These are phyloP conservation scores for Oryzias dopingdopingensis DNA, from an alignment of 2,797 vertebrate genomes.

Conservation along the genomic window DNA sequence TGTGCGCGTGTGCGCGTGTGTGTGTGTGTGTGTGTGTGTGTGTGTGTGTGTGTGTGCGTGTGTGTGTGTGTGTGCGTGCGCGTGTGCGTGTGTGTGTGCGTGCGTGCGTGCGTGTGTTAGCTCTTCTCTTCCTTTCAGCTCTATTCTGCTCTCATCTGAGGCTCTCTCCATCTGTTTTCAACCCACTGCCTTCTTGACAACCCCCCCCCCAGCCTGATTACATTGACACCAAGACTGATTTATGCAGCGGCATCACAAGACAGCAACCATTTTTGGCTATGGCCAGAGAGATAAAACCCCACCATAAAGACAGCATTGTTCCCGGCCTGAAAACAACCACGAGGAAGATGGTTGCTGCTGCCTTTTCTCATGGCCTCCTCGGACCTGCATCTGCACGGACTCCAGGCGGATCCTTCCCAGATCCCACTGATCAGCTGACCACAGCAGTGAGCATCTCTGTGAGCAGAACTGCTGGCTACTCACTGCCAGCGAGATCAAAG, in stretches of 20 bases:
- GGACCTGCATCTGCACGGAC: constrained; percentile 50
- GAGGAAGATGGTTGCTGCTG: constrained; percentile 67
- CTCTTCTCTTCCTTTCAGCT: constrained; percentile 34
- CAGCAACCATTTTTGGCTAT: constrained; percentile 66
- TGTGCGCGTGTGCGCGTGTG: too few relatives aligned
- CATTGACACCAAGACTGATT: constrained; percentile 65
- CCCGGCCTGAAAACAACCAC: constrained; percentile 61
- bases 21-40: too few relatives aligned
- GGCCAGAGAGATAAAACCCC: constrained; percentile 69
- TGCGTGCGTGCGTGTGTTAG: not conserved
- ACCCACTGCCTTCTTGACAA: constrained; percentile 32
- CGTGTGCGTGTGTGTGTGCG: too few relatives aligned
- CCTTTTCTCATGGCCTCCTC: constrained; percentile 51
- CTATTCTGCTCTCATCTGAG: constrained; percentile 28
- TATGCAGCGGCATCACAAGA: constrained; percentile 71
- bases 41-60: too few relatives aligned
- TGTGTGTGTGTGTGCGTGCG: too few relatives aligned
- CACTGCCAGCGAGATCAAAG: constrained; percentile 10
- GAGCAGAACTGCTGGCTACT: constrained; percentile 9
- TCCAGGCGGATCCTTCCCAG: constrained; percentile 51
- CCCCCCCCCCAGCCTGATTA: constrained; percentile 24
- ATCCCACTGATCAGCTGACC: constrained; percentile 36
- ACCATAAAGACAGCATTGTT: constrained; percentile 70
- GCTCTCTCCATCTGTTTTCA: constrained; percentile 24
- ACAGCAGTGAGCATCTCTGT: constrained; percentile 20